Base-by-base conservation (phyloP, 1,140 invertebrate species). In the Mylabris phalerata region DNA sequence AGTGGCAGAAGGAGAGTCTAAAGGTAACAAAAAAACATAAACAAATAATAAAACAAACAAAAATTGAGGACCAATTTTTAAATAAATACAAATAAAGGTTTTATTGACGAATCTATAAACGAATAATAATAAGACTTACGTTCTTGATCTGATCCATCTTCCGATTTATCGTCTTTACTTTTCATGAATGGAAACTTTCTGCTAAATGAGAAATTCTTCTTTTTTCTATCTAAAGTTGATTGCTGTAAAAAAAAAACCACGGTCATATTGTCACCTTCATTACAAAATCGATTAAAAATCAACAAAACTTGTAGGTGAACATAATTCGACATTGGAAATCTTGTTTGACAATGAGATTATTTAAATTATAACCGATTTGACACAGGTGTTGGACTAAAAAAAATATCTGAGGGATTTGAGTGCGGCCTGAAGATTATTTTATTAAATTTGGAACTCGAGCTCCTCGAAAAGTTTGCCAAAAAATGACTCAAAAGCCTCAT, bases 181-280 rank as follows among this genome's bases (percentile, higher is more conserved):
- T 93, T 93, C 89, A 98, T 95, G 77, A 98, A 99, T 11, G 95
- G 95, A 77, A 98, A 98, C 77, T 93, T 94, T 74, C 94, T 83
- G 71, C 94, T 97, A 78, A 98, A 98, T 59, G 93, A 95, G 71
- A 97, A 92, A 71, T 95, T 96, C 76, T 98, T 98, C 84, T 98
- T 98, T 81, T 95, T 95, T 69, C 92, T 84, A 76, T 96, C 92
- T 71, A 96, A 79, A 9, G 92, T 95, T 64, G 91, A 95, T 83
- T 92, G 89, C 85, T 92, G 80, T 65, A 82, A 79, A 46, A 71
- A 51, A 64, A 61, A 57, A 39, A 43, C n/a, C 40, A 45, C 10
- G 27, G 11, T 44, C 44, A 45, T 45, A 11, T 4, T 32, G 4
- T 32, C 32, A 32, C 32, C 32, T 32, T 32, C 32, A 5, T 32